Conservation (phyloP, 2,797 vertebrate species). For the Intellagama lesueurii region DNA sequence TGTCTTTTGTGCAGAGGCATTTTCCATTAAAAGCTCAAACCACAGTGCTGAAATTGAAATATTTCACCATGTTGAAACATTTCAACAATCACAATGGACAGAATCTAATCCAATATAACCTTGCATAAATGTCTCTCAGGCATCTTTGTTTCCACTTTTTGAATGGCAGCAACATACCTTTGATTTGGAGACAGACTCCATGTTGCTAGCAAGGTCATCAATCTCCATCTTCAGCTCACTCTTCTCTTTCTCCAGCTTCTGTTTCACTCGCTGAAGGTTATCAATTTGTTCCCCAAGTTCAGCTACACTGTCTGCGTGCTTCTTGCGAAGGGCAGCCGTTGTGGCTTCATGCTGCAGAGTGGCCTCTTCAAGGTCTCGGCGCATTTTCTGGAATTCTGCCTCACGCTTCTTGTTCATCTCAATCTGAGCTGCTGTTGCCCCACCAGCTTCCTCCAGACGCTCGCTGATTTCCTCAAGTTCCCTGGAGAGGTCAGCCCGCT, state of each 20-base stretch:
- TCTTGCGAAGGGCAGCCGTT: slow-evolving; percentile 76
- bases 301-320: slow-evolving; percentile 79
- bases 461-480: no score
- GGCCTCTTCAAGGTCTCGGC: slow-evolving; percentile 82
- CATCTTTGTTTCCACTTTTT: neutral
- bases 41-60: no score
- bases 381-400: slow-evolving; percentile 80
- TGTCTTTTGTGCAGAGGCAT: no score
- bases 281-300: slow-evolving; percentile 82
- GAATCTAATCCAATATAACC: no score
- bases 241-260: no score
- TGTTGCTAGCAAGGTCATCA: slow-evolving; percentile 80
- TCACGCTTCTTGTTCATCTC: slow-evolving; percentile 83
- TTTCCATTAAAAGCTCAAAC: no score
- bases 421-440: slow-evolving; percentile 59
- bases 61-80: no score
- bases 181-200: slow-evolving; percentile 80
- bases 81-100: no score
- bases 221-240: slow-evolving; percentile 82
- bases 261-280: slow-evolving; percentile 31
- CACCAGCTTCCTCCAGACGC: no score
- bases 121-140: neutral
- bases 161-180: slow-evolving; percentile 71
- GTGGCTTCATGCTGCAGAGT: slow-evolving; percentile 79
- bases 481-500: slow-evolving; percentile 55